phyloP scores from a whole-genome alignment of 2,797 vertebrate genomes.

The Cuculus canorus region DNA sequence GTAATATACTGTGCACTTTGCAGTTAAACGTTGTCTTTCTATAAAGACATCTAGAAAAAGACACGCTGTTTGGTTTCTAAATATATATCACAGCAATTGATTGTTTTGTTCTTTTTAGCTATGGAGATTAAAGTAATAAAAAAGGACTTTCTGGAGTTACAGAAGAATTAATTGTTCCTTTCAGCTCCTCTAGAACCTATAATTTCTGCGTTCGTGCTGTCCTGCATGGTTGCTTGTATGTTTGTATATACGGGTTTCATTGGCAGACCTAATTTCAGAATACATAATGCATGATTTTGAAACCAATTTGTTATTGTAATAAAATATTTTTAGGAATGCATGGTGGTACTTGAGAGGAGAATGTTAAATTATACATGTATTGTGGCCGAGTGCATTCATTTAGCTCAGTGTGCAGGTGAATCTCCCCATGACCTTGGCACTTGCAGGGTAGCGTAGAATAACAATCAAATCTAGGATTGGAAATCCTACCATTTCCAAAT shows the following conservation, averaged over 20 bases:
- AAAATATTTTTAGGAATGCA: conserved; percentile 85
- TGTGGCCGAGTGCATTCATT: conserved; percentile 80
- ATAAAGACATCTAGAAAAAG: conserved; percentile 6
- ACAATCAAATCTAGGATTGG: conserved; percentile 78
- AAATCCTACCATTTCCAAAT: conserved; percentile 83
- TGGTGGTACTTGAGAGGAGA: conserved; percentile 77
- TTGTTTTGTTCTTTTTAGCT: conserved; percentile 66
- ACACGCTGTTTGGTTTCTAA: conserved; percentile 13
- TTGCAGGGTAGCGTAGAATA: conserved; percentile 78
- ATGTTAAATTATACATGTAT: conserved; percentile 86
- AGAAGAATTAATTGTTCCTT: conserved; percentile 55
- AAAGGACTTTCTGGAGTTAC: conserved; percentile 47
- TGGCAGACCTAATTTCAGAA: conserved; percentile 83
- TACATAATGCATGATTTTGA: conserved; percentile 86
- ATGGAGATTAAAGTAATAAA: conserved; percentile 65
- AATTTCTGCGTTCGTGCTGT: background rate
- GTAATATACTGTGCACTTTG: background rate
- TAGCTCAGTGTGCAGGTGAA: conserved; percentile 80
- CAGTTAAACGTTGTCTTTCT: background rate
- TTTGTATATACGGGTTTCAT: conserved; percentile 76
- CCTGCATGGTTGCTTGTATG: conserved; percentile 50
- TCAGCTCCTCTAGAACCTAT: conserved; percentile 16
- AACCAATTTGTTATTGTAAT: conserved; percentile 87
- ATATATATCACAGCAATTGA: conserved; percentile 21
- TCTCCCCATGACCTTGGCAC: conserved; percentile 83